A percentile compares a stretch with the other conserved stretches of the same genome.
Evolutionary conservation across 2,113 vertebrate species (phyloP).

Genomic region (Origma solitaria): DNA sequence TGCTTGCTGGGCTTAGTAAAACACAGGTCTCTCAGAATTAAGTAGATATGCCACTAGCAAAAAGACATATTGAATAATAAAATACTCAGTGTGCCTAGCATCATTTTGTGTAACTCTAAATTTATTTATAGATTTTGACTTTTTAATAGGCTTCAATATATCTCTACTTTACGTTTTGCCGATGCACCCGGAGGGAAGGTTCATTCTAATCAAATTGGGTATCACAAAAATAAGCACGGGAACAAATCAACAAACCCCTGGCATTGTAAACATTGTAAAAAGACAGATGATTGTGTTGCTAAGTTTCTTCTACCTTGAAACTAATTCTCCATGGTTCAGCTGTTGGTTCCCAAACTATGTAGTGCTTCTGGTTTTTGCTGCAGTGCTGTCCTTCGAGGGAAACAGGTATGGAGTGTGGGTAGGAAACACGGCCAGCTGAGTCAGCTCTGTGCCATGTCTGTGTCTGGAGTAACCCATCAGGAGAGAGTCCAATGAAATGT

Average conservation of each 20-base stretch:
- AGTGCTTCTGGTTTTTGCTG: background rate
- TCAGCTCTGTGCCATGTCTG: accelerated
- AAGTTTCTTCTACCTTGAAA: constrained; percentile 57
- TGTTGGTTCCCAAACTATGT: background rate
- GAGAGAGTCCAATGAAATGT: background rate
- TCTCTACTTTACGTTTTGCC: constrained; percentile 41
- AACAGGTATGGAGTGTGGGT: background rate
- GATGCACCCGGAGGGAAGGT: constrained; percentile 41
- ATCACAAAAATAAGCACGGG: constrained; percentile 49
- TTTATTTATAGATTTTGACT: constrained; percentile 67
- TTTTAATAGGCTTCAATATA: constrained; percentile 42
- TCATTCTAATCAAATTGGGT: constrained; percentile 61
- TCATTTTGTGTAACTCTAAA: constrained; percentile 52
- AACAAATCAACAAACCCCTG: constrained; percentile 34
- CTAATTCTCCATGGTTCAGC: constrained; percentile 24
- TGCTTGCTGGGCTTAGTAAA: constrained; percentile 50
- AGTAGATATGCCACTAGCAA: constrained; percentile 58
- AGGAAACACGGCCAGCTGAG: background rate
- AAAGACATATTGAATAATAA: constrained; percentile 68
- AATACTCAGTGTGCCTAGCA: constrained; percentile 18
- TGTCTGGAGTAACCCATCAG: background rate
- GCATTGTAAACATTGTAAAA: constrained; percentile 31
- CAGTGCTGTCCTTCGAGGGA: background rate
- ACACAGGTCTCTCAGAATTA: constrained; percentile 56
- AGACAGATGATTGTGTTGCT: constrained; percentile 30